Percentiles rank a stretch among this genome's conserved stretches.
phyloP scores from a whole-genome alignment of 92 coral and sea anemone genomes.

The Phenganax subtilis region DNA sequence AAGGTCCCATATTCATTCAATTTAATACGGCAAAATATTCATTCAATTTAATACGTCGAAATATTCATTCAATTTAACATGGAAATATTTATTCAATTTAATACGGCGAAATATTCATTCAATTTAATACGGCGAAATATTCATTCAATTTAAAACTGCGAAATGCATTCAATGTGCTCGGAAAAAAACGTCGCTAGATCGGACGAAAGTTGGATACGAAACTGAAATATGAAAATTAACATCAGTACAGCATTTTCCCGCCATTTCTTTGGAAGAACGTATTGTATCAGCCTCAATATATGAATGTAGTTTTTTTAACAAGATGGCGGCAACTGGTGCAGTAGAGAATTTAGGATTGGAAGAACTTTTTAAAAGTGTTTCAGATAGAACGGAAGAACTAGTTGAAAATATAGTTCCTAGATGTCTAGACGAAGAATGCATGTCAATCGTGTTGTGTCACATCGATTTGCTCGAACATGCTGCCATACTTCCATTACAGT shows the following conservation, averaged over 20 bases:
- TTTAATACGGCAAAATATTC: not conserved
- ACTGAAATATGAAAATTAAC: no score
- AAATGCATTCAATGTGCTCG: not conserved
- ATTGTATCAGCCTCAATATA: no score
- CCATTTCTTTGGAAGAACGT: no score
- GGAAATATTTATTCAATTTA: slow-evolving; percentile 19
- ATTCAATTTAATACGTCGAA: not conserved
- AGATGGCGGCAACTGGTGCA: not conserved
- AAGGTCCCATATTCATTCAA: no score
- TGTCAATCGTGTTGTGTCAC: not conserved
- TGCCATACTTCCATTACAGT: not conserved
- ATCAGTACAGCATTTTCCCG: no score
- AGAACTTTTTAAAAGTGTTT: not conserved
- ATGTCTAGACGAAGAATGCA: not conserved
- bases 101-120: slow-evolving; percentile 24
- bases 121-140: slow-evolving; percentile 24
- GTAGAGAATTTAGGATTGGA: not conserved
- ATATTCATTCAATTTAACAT: not conserved
- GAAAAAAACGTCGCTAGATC: no score
- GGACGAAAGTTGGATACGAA: no score
- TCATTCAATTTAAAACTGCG: slow-evolving; percentile 20
- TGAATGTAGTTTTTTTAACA: not conserved
- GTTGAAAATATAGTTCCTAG: not conserved
- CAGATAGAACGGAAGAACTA: not conserved
- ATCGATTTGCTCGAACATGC: not conserved